phyloP scores from a whole-genome alignment of 2,113 vertebrate species.

The Caloenas nicobarica region DNA sequence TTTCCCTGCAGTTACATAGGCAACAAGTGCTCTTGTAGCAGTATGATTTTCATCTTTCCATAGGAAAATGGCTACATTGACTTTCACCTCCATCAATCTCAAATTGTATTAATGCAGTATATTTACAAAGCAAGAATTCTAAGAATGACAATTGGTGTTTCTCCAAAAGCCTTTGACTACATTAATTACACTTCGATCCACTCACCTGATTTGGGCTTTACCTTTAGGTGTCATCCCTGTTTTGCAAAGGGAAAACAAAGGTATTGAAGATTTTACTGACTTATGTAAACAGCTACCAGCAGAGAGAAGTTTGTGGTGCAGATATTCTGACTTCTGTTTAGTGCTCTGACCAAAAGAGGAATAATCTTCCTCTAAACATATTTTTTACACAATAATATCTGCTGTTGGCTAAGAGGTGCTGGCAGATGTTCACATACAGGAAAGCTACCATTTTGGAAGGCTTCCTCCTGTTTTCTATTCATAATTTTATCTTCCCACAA shows the following conservation, averaged over 20 bases:
- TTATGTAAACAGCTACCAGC: not conserved
- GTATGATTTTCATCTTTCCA: not conserved
- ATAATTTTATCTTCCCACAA: conserved; percentile 12
- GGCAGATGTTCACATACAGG: conserved; percentile 27
- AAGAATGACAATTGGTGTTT: not conserved
- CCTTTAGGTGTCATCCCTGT: not conserved
- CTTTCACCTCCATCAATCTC: not conserved
- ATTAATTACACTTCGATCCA: not conserved
- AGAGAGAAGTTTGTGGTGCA: not conserved
- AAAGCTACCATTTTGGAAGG: conserved; percentile 24
- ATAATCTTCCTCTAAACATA: conserved; percentile 2
- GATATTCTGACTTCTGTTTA: not conserved
- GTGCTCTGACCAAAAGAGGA: conserved; percentile 23
- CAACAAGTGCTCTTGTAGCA: not conserved
- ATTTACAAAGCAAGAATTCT: not conserved
- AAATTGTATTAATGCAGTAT: not conserved
- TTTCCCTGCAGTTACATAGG: not conserved
- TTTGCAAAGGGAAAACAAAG: not conserved
- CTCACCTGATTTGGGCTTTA: not conserved
- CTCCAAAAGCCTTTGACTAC: not conserved
- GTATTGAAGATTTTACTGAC: not conserved
- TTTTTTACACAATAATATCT: conserved; percentile 36
- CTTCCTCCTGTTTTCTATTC: conserved; percentile 30
- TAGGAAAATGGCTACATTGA: not conserved
- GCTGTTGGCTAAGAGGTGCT: conserved; percentile 15